Evolutionary conservation across 2,888 invertebrate genomes (phyloP), one percentile per base, ranked within the genome.

Genomic region (Lutraria lutraria): DNA sequence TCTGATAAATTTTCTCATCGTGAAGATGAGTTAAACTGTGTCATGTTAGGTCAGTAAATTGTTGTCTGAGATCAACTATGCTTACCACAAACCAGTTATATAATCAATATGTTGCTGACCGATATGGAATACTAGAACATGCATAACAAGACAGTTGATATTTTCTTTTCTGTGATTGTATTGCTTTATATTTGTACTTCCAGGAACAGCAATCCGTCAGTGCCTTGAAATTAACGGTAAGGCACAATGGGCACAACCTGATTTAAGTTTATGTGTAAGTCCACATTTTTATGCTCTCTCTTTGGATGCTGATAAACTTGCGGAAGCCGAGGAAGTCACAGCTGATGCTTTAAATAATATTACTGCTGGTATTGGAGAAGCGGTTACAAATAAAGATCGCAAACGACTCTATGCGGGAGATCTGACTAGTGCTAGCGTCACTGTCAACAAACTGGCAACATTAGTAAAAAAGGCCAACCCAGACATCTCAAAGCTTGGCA

Each of bases 321-420:
- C 63, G 8, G 83, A 85, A 52, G 88, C 87, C 1, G 84, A 87
- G 15, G 81, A 81, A 15, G 88, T 87, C 2, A 81, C 86, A 21
- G 53, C 88, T 2, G 85, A 63, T 16, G 79, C 83, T 6, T 81
- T 92, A 12, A 31, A 88, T 19, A 89, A 92, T 68, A 83, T 94
- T 63, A 90, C 93, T 1, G 80, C 86, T 0, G 88, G 86, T 6
- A 87, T 94, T 0, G 90, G 81, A n/a, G 83, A 86, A 54, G 91
- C 89, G 16, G 92, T 88, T 2, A 25, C 60, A 43, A 56, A 72
- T 16, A 83, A 68, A 31, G n/a, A 60, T 3, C n/a, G 63, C 31
- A 83, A 25, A 21, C 31, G 83, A 8, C 80, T 95, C 8, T 94
- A 93, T 72, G 94, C 95, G 0, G 95, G 95, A 0, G 95, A 95